Evolutionary conservation across 2,888 invertebrate genomes (phyloP), one percentile per base, ranked within the genome.

Genomic region (Sphinx pinastri): DNA sequence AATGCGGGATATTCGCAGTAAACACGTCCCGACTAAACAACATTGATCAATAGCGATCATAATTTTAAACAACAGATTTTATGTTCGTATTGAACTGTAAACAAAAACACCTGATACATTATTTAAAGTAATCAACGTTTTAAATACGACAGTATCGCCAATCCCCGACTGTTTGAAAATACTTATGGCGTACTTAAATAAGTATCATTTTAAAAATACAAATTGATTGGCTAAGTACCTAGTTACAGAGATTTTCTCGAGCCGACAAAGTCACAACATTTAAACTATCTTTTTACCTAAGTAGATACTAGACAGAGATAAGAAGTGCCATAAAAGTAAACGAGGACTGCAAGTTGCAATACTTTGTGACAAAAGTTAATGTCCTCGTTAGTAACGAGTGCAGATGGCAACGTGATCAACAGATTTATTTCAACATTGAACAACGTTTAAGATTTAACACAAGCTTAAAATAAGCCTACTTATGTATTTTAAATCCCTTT

Each of bases 81-180:
- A 59, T 38, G n/a, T 13, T 59, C 58, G 31, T 14, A 31, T 59
- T 31, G 8, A 14, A 38, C 38, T 59, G 38, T 59, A 59, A 59
- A 59, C 58, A 59, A 59, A 59, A 59, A 59, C 38, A 59, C 14
- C 31, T 59, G 31, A 38, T 38, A 38, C 38, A 38, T 38, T 38
- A 38, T 38, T 38, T 4, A 38, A 38, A 38, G 2, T 3, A 3
- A 38, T 38, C 38, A 38, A 38, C 38, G 0, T 38, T 7, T 7
- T 38, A 38, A 38, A 38, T 38, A 38, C 25, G 25, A 25, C 25
- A 2, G 25, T 25, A 25, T 25, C 25, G 25, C 25, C 25, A 25
- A 25, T 25, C 2, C 25, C 25, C 25, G 25, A 25, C 25, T 25
- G 2, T 25, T 25, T 1, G 2, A 25, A 25, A 25, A n/a, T n/a